These are phyloP conservation scores for Nerophis lumbriciformis DNA, from an alignment of 2,113 vertebrate species.

Conservation along the genomic window DNA sequence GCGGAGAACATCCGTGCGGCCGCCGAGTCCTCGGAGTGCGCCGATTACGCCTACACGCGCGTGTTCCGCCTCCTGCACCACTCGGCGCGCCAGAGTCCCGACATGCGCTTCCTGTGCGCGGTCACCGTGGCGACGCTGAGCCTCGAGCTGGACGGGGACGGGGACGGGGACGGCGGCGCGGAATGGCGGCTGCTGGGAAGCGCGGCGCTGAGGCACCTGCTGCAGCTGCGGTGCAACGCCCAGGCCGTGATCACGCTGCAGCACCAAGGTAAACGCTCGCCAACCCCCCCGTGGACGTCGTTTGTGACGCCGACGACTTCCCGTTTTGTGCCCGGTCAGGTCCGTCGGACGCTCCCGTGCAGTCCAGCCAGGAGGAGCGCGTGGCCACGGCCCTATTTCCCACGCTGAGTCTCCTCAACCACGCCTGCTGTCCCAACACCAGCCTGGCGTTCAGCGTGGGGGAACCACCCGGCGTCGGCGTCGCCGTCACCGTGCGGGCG, in stretches of 20 bases:
- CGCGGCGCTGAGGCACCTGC: slow-evolving; percentile 80
- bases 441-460: slow-evolving; percentile 76
- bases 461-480: slow-evolving; percentile 11
- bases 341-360: slow-evolving; percentile 65
- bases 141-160: slow-evolving; percentile 60
- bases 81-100: slow-evolving; percentile 66
- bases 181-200: slow-evolving; percentile 74
- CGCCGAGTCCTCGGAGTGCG: slow-evolving; percentile 6
- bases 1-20: slow-evolving; percentile 60
- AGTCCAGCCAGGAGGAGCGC: slow-evolving; percentile 72
- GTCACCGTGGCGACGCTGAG: slow-evolving; percentile 77
- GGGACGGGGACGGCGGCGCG: slow-evolving; percentile 14
- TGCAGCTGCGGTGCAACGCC: slow-evolving; percentile 89
- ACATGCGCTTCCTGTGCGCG: slow-evolving; percentile 76
- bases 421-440: slow-evolving; percentile 89
- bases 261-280: slow-evolving; percentile 50
- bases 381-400: slow-evolving; percentile 88
- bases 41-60: slow-evolving; percentile 71
- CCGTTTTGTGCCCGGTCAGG: slow-evolving; percentile 28
- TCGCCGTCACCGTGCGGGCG: slow-evolving; percentile 73
- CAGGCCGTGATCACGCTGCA: slow-evolving; percentile 78
- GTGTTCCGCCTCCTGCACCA: slow-evolving; percentile 83
- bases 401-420: slow-evolving; percentile 88
- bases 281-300: neutral
- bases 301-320: neutral